Evolutionary conservation across 2,797 vertebrate genomes (phyloP).

Genomic region (Threskiornis aethiopicus): DNA sequence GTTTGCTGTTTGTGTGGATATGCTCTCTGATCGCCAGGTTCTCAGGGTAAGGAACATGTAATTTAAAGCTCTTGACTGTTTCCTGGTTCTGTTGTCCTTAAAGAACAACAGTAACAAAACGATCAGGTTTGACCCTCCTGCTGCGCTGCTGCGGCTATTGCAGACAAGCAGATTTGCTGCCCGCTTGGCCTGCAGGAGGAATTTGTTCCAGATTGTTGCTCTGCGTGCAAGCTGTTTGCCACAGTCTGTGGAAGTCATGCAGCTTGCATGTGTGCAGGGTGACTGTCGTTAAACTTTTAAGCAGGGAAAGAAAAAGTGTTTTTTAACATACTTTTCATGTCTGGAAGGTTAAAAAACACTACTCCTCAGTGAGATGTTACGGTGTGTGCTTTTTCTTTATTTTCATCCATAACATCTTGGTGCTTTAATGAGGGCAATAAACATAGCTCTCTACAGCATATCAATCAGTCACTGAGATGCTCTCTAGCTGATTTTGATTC

Average conservation of each 20-base stretch:
- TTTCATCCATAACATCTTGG: neutral
- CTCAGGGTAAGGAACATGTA: rapidly evolving
- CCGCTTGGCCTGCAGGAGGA: neutral
- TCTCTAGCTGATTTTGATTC: neutral
- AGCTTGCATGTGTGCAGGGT: neutral
- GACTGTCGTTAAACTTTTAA: neutral
- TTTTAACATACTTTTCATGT: neutral
- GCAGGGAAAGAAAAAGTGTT: neutral
- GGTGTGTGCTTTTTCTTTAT: neutral
- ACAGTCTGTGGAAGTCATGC: neutral
- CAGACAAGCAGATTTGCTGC: neutral
- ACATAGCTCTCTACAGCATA: neutral
- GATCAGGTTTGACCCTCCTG: neutral
- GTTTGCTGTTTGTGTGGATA: neutral
- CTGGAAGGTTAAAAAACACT: neutral
- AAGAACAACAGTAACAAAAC: neutral
- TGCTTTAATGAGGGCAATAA: neutral
- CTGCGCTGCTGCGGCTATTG: neutral
- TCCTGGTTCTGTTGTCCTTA: neutral
- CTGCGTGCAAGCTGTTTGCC: neutral
- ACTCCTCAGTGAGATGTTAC: neutral
- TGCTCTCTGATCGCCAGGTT: rapidly evolving
- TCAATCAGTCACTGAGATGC: neutral
- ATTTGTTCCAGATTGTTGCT: neutral
- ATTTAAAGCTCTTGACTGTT: neutral